Base-by-base conservation (phyloP, 2,113 vertebrate genomes). In the Miniopterus natalensis region DNA sequence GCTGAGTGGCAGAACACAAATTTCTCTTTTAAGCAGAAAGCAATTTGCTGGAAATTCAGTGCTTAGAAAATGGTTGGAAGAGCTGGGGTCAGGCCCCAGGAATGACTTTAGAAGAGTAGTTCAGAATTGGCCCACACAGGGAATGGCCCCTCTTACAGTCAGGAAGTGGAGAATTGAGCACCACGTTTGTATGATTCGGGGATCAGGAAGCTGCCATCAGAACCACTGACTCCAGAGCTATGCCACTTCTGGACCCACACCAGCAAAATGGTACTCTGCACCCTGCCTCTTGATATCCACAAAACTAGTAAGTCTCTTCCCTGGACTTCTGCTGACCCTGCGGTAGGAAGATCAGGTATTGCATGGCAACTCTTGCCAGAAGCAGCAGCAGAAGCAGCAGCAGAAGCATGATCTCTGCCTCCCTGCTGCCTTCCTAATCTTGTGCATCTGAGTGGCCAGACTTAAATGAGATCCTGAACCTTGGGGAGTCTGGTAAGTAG, bases 371-470 rank as follows among this genome's bases (percentile, higher is more conserved):
- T 57, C 5, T 18, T 2, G 6, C 42, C 1, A 13, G 36, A 20
- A 80, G 42, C 31, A 45, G 25, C 25, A 57, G 20, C 1, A 13
- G 36, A 20, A 80, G 42, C 31, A 45, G 25, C 25, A 57, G 20
- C 11, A n/a, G 80, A 74, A 53, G 3, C 27, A 0, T 31, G 21
- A 6, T 9, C 9, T 87, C 31, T 92, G 18, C 42, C 42, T 87
- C 55, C 6, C 3, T 27, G 29, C 27, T 10, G 0, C 61, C 25
- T 27, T n/a, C 36, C 17, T 14, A 10, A 25, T 57, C 47, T 49
- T 27, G 36, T n/a, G 47, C 10, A 1, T 29, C 0, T 1, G 0
- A 57, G 4, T 47, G n/a, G 36, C 23, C 23, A 36, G 14, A 53
- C 13, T 45, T 65, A 59, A 49, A 63, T 18, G 53, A 61, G 6